Evolutionary conservation across 2,888 invertebrate genomes (phyloP), one percentile per base, ranked within the genome.

Genomic region (Sericinus montela): DNA sequence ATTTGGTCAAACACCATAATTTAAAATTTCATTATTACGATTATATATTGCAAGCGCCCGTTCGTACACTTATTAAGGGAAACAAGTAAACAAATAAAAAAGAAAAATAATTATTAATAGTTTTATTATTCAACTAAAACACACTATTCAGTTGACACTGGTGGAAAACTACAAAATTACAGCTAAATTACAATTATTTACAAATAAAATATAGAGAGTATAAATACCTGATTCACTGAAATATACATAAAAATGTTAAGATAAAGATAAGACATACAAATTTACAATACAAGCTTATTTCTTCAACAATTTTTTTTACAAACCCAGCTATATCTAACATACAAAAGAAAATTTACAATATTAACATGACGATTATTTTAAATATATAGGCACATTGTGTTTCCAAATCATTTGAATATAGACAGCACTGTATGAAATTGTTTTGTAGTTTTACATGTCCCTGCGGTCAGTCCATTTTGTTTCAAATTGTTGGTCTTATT

Each of bases 131-230:
- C 72, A 76, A 72, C 75, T 76, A 77, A 52, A 78, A 82, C 75
- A 79, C 67, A 66, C 75, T 76, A 77, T 67, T 73, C 63, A 60
- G 55, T 40, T 70, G 75, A 81, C 77, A 80, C 76, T 83, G 81
- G 84, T 86, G 80, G 73, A 80, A 80, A 82, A 77, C 81, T 85
- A 83, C 73, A 80, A 76, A 79, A 77, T 69, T 75, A 75, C 60
- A 65, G 67, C 66, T 69, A 69, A 59, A 54, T 60, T 76, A 78
- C 67, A 74, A 51, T 69, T 79, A 82, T 80, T 78, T 79, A 83
- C 80, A 83, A 68, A 45, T 40, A 45, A 70, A 61, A 53, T 42
- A 47, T 49, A 36, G 23, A 39, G 15, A 46, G 29, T 46, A 46
- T 47, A 47, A 47, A 47, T 49, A 53, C 42, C 23, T 19, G 36